These are phyloP conservation scores for Amphiprion percula DNA, from an alignment of 2,113 vertebrate genomes.

Conservation along the genomic window DNA sequence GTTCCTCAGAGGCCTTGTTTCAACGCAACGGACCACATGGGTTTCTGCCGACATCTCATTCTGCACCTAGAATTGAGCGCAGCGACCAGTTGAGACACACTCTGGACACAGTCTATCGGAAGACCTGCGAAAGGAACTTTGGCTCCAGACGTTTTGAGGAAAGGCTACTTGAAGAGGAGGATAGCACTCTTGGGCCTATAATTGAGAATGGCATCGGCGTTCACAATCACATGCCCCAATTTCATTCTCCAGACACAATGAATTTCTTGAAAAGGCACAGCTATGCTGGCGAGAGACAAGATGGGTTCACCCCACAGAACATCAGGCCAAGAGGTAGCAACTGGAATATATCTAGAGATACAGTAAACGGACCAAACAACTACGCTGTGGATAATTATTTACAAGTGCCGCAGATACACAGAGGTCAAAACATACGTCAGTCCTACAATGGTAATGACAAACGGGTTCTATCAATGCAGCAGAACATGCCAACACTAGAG, in stretches of 20 bases:
- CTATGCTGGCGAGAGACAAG: slow-evolving; percentile 93
- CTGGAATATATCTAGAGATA: slow-evolving; percentile 90
- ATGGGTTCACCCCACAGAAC: slow-evolving; percentile 83
- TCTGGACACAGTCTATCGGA: slow-evolving; percentile 87
- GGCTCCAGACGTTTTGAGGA: slow-evolving; percentile 75
- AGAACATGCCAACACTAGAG: slow-evolving; percentile 91
- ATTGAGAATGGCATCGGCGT: slow-evolving; percentile 80
- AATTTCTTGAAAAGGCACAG: slow-evolving; percentile 94
- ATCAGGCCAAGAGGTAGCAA: slow-evolving; percentile 81
- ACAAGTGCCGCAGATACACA: slow-evolving; percentile 79
- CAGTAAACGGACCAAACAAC: slow-evolving; percentile 79
- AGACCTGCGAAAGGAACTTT: slow-evolving; percentile 84
- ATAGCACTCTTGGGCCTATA: slow-evolving; percentile 72
- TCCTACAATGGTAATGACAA: slow-evolving; percentile 91
- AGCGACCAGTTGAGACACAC: slow-evolving; percentile 86
- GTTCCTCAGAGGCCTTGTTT: slow-evolving; percentile 76
- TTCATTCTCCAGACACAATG: slow-evolving; percentile 83
- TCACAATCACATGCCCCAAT: slow-evolving; percentile 81
- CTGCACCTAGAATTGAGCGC: slow-evolving; percentile 85
- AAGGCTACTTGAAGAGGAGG: slow-evolving; percentile 79
- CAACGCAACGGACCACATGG: slow-evolving; percentile 82
- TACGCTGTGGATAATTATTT: slow-evolving; percentile 82
- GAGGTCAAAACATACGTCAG: slow-evolving; percentile 86
- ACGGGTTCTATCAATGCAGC: slow-evolving; percentile 87
- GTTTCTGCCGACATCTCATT: slow-evolving; percentile 82